phyloP scores from a whole-genome alignment of 2,888 invertebrate genomes.

The Harpalus rufipes region DNA sequence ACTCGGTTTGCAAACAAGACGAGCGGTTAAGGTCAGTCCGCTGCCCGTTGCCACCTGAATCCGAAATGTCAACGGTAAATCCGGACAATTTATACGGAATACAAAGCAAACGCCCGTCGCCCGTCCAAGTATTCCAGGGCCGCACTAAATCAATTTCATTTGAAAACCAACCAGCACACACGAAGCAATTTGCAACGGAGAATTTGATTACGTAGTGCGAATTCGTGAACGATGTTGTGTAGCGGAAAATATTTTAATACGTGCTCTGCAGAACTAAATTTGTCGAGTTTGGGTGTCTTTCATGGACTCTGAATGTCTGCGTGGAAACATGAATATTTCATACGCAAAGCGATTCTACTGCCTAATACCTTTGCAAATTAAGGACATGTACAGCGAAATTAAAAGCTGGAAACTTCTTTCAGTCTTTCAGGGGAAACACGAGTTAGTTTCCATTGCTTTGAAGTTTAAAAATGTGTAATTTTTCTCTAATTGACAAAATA shows the following conservation, averaged over 20 bases:
- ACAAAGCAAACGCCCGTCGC: slow-evolving; percentile 47
- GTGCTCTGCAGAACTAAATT: slow-evolving; percentile 50
- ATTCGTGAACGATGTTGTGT: slow-evolving; percentile 13
- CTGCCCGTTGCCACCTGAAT: slow-evolving; percentile 51
- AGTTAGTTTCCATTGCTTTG: too few relatives aligned
- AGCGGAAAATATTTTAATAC: slow-evolving; percentile 51
- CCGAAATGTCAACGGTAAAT: slow-evolving; percentile 62
- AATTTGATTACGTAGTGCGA: slow-evolving; percentile 52
- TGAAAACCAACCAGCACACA: slow-evolving; percentile 35
- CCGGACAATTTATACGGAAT: slow-evolving; percentile 61
- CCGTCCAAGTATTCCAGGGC: slow-evolving; percentile 38
- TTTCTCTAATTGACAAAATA: too few relatives aligned
- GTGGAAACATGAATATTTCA: slow-evolving; percentile 27
- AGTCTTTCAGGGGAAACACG: not conserved
- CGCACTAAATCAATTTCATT: slow-evolving; percentile 63
- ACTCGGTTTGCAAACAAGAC: slow-evolving; percentile 16
- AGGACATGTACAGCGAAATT: slow-evolving; percentile 12
- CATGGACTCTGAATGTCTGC: slow-evolving; percentile 5
- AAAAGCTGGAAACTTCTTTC: slow-evolving; percentile 21
- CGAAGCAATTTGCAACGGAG: slow-evolving; percentile 49
- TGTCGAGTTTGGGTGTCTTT: slow-evolving; percentile 8
- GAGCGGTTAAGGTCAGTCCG: slow-evolving; percentile 13
- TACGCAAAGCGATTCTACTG: slow-evolving; percentile 9
- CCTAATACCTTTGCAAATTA: not conserved
- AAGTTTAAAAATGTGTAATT: too few relatives aligned